Percentiles rank a stretch among this genome's conserved stretches.
phyloP scores from a whole-genome alignment of 2,797 vertebrate species.

The Morelia viridis region DNA sequence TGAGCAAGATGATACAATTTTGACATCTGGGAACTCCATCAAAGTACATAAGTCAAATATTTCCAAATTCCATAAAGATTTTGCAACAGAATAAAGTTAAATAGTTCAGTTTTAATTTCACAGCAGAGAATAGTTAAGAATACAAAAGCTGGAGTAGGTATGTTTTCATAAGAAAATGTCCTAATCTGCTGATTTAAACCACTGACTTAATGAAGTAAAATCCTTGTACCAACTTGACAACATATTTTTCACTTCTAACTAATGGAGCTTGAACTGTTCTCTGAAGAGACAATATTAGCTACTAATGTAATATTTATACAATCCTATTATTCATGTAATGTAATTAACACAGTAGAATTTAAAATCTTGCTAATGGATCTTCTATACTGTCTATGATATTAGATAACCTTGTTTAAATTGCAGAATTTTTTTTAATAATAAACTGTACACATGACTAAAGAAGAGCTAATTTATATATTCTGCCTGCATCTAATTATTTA shows the following conservation, averaged over 20 bases:
- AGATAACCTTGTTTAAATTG: background rate
- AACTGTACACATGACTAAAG: background rate
- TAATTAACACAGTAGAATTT: background rate
- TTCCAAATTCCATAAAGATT: background rate
- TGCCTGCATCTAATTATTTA: background rate
- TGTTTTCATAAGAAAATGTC: background rate
- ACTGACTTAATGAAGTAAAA: background rate
- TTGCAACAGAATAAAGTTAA: background rate
- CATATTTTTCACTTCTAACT: background rate
- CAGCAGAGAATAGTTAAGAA: background rate
- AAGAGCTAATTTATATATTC: background rate
- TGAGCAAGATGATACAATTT: background rate
- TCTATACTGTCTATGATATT: background rate
- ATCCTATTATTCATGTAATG: background rate
- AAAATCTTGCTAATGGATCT: background rate
- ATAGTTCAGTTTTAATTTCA: background rate
- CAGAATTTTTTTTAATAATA: background rate
- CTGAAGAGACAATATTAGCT: background rate
- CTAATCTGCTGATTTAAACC: slow-evolving; percentile 16
- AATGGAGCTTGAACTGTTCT: background rate
- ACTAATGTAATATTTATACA: slow-evolving; percentile 1
- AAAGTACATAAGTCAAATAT: background rate
- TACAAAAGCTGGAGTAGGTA: background rate
- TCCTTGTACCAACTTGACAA: background rate
- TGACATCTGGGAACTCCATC: background rate